Evolutionary conservation across 2,113 vertebrate genomes (phyloP).

Genomic region (Chiloscyllium plagiosum): DNA sequence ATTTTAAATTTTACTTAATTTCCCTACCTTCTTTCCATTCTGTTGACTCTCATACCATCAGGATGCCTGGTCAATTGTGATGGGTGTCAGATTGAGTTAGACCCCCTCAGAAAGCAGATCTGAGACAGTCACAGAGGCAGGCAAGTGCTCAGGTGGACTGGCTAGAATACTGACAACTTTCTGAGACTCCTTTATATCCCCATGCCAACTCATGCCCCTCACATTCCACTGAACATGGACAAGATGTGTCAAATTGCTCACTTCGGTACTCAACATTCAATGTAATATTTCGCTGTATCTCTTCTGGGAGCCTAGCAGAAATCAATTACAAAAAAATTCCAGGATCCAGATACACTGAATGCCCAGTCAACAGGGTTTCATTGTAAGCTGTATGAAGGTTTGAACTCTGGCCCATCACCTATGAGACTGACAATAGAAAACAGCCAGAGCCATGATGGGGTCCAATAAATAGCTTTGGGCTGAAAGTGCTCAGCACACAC

Average conservation of each 20-base stretch:
- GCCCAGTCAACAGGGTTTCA: background rate
- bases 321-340: no score
- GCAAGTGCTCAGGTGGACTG: background rate
- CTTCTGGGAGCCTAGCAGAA: no score
- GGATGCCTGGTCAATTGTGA: no score
- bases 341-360: background rate
- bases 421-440: background rate
- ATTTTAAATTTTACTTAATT: background rate
- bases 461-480: background rate
- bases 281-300: no score
- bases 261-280: no score
- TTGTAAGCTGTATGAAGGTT: background rate
- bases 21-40: background rate
- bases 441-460: no score
- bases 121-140: background rate
- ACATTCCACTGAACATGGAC: no score
- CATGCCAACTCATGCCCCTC: no score
- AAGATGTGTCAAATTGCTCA: no score
- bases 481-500: no score
- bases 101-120: no score
- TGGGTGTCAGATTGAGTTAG: background rate
- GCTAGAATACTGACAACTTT: background rate
- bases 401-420: background rate
- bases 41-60: background rate
- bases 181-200: background rate